Evolutionary conservation across 2,888 invertebrate species (phyloP).

Genomic region (Acrobasis repandana): DNA sequence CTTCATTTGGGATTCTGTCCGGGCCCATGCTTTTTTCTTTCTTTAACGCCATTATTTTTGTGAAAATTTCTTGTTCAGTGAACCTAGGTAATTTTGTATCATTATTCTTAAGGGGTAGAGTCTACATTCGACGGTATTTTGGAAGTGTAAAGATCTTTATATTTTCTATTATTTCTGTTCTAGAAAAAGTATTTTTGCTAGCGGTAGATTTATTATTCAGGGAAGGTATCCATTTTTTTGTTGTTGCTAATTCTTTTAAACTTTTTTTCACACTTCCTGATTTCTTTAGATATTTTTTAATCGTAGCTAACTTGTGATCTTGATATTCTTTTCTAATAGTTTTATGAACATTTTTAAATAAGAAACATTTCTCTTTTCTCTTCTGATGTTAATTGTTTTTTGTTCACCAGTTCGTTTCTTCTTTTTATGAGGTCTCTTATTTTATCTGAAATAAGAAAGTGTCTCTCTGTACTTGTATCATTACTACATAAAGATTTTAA

Average conservation of each 20-base stretch:
- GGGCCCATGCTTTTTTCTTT: too few species aligned
- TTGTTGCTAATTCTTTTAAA: slow-evolving; percentile 16
- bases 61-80: too few species aligned
- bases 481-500: background rate
- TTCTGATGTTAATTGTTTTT: slow-evolving; percentile 2
- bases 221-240: slow-evolving; percentile 11
- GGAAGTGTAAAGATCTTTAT: too few species aligned
- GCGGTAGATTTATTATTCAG: too few species aligned
- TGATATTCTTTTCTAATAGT: too few species aligned
- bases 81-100: too few species aligned
- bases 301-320: background rate
- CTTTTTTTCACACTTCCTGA: slow-evolving; percentile 24
- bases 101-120: too few species aligned
- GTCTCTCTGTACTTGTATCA: background rate
- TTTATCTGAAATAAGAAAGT: background rate
- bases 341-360: too few species aligned
- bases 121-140: too few species aligned
- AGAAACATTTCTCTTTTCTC: slow-evolving; percentile 2
- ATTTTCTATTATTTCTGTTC: too few species aligned
- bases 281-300: slow-evolving; percentile 20
- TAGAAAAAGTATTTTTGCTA: background rate
- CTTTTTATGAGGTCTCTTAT: slow-evolving; percentile 1
- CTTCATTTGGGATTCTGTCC: too few species aligned
- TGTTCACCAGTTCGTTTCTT: background rate
- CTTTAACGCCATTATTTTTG: too few species aligned